A percentile compares a stretch with the other conserved stretches of the same genome.
Evolutionary conservation across 2,797 vertebrate genomes (phyloP).

Genomic region (Chaenodraco wilsoni): DNA sequence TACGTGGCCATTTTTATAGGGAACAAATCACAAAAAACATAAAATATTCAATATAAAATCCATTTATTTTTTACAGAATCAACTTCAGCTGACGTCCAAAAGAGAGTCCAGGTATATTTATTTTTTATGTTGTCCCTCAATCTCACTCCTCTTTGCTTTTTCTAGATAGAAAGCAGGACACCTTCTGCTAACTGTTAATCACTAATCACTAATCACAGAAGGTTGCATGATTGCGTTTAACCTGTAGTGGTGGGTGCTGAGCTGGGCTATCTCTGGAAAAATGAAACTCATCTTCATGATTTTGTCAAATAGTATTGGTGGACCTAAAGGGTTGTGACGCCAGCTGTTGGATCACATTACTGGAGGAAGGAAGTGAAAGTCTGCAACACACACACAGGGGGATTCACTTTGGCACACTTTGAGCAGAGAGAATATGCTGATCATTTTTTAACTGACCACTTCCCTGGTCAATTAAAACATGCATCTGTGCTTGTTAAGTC

Average conservation of each 20-base stretch:
- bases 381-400: not conserved
- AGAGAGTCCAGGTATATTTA: constrained; percentile 84
- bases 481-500: constrained; percentile 8
- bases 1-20: constrained; percentile 50
- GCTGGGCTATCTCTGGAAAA: constrained; percentile 18
- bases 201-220: constrained; percentile 54
- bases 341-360: constrained; percentile 32
- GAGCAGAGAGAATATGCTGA: constrained; percentile 16
- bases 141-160: constrained; percentile 40
- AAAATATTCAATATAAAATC: constrained; percentile 79
- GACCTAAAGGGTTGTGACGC: not conserved
- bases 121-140: constrained; percentile 52
- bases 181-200: constrained; percentile 34
- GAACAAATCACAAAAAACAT: constrained; percentile 34
- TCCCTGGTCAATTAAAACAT: not conserved
- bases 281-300: constrained; percentile 1
- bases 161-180: constrained; percentile 33
- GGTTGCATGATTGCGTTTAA: constrained; percentile 54
- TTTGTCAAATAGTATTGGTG: constrained; percentile 8
- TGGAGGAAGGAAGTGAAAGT: constrained; percentile 58
- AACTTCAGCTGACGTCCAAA: constrained; percentile 81
- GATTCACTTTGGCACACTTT: not conserved
- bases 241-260: not conserved
- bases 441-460: constrained; percentile 15
- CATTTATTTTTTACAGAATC: constrained; percentile 87